These are phyloP conservation scores for Euwallacea similis DNA, from an alignment of 1,140 invertebrate genomes.

Conservation along the genomic window DNA sequence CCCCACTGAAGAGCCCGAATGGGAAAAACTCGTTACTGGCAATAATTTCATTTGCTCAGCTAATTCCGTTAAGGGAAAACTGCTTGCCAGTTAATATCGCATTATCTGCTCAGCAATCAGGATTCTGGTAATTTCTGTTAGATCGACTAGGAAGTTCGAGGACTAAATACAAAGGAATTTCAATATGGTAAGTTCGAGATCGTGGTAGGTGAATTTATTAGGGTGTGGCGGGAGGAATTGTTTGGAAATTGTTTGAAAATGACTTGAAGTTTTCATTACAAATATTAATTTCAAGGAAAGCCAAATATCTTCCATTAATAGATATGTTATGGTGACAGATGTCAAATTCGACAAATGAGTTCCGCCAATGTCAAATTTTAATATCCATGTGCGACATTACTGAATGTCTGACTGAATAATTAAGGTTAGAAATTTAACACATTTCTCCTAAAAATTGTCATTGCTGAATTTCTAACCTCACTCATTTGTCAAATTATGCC, in stretches of 20 bases:
- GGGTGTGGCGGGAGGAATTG: neutral
- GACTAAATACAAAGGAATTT: neutral
- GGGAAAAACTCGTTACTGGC: conserved; percentile 28
- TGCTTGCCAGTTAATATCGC: conserved; percentile 19
- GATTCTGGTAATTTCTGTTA: neutral
- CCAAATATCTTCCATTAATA: no score
- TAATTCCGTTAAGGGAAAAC: conserved; percentile 27
- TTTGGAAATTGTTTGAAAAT: neutral
- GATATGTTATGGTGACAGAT: no score
- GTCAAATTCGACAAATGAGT: no score
- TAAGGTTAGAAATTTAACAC: no score
- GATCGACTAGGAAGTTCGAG: no score
- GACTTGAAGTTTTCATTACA: neutral
- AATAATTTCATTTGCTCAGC: conserved; percentile 28
- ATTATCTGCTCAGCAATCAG: conserved; percentile 15
- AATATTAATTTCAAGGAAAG: no score
- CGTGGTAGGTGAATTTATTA: neutral
- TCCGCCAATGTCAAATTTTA: no score
- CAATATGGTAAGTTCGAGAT: neutral
- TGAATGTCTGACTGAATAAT: no score
- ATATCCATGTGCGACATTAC: no score
- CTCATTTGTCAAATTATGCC: no score
- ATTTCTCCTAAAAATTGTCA: no score
- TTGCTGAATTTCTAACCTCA: no score
- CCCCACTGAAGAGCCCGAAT: neutral